A percentile compares a stretch with the other conserved stretches of the same genome.
Evolutionary conservation across 2,113 vertebrate species (phyloP).

Genomic region (Ictalurus punctatus): DNA sequence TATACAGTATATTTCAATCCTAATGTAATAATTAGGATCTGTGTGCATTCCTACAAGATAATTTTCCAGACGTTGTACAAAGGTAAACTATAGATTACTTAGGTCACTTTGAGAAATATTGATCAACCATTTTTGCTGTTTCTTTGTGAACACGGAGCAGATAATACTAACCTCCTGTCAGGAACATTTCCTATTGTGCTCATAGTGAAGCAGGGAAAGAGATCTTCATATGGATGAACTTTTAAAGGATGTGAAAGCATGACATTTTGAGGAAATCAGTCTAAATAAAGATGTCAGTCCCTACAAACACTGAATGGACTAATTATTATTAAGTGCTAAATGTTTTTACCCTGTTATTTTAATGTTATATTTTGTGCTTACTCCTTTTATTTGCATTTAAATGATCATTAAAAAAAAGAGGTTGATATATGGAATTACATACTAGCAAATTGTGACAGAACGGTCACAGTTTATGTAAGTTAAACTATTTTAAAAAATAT

Average conservation of each 20-base stretch:
- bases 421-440: background rate
- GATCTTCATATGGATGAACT: conserved; percentile 1
- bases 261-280: background rate
- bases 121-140: background rate
- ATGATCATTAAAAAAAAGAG: background rate
- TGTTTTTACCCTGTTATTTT: background rate
- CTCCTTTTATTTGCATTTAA: background rate
- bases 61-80: background rate
- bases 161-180: background rate
- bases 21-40: background rate
- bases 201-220: background rate
- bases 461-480: background rate
- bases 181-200: background rate
- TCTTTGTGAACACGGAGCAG: background rate
- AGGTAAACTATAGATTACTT: background rate
- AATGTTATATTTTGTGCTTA: background rate
- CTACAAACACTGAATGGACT: background rate
- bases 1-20: background rate
- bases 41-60: background rate
- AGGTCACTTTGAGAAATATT: background rate
- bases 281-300: background rate
- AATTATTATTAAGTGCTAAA: too few species aligned
- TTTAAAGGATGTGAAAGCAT: background rate
- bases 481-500: background rate
- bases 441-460: background rate